Evolutionary conservation across 2,113 vertebrate genomes (phyloP), one percentile per base, ranked within the genome.

Genomic region (Hippocampus guttulatus): DNA sequence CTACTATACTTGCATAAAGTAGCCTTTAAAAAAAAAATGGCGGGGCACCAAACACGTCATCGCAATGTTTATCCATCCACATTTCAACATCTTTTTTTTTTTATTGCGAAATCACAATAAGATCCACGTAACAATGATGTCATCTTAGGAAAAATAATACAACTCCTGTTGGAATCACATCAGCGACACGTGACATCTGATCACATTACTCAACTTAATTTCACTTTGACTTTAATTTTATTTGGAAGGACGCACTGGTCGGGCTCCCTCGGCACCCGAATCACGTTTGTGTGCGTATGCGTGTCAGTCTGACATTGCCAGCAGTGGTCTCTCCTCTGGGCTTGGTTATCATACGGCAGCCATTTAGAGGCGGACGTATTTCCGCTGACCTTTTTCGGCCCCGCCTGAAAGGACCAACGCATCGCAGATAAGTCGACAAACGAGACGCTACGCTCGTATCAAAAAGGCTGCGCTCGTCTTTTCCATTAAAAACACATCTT

Each of bases 391-490:
- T 83, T 78, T 78, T 60, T 61, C 15, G 27, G 61, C 74, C 73
- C 64, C 73, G 63, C 72, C 78, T 76, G 33, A 83, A 79, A 81
- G 69, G 71, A 77, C 47, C 51, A 71, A 70, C 63, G 71, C 20
- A 21, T 15, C 38, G 58, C 47, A 64, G 66, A 76, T 81, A 75
- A 77, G 62, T 77, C 76, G 40, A 25, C 63, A 16, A 45, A 16
- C 23, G 27, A 33, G 14, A 33, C 11, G n/a, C n/a, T 47, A 5
- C 7, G 43, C 41, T 15, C 23, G 40, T 45, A 65, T 25, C 9
- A 23, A 65, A 65, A 75, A 49, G 33, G 68, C 15, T 20, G 63
- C 41, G 57, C 43, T 74, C 58, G 64, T 67, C 60, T 73, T 68
- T 33, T 49, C 52, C 3, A 20, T 8, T n/a, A 25, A 65, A 65